Conservation (phyloP, 2,888 invertebrate genomes). For the Tinea pellionella region DNA sequence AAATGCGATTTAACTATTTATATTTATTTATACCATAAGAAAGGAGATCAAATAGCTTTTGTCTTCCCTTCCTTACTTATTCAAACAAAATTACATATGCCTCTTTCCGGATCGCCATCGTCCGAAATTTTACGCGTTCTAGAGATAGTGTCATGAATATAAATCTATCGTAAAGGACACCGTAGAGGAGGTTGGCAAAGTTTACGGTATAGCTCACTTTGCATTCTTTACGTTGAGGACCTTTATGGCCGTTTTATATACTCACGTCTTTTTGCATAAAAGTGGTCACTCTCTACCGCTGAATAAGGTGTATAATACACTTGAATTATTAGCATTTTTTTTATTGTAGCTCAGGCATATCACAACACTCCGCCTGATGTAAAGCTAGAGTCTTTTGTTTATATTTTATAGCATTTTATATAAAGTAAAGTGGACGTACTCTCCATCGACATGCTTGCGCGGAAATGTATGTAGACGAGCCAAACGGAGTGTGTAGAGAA, state of each 20-base stretch:
- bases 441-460: too few relatives aligned
- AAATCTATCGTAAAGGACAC: conserved; percentile 68
- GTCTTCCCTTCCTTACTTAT: conserved; percentile 67
- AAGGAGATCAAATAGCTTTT: conserved; percentile 65
- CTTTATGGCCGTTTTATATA: conserved; percentile 65
- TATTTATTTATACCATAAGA: conserved; percentile 35
- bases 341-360: too few relatives aligned
- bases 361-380: too few relatives aligned
- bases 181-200: conserved; percentile 36
- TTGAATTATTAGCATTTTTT: not conserved
- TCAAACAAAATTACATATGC: conserved; percentile 71
- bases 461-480: too few relatives aligned
- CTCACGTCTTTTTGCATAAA: conserved; percentile 62
- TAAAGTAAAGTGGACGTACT: too few relatives aligned
- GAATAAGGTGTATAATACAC: not conserved
- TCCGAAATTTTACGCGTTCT: conserved; percentile 65
- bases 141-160: conserved; percentile 68
- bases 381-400: not conserved
- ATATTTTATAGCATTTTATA: too few relatives aligned
- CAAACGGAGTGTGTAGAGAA: too few relatives aligned
- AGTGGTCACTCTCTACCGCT: conserved; percentile 21
- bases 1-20: not conserved
- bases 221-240: conserved; percentile 62
- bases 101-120: conserved; percentile 64
- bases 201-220: conserved; percentile 55